A percentile compares a stretch with the other conserved stretches of the same genome.
phyloP scores from a whole-genome alignment of 2,113 vertebrate species.

The Crypturellus undulatus region DNA sequence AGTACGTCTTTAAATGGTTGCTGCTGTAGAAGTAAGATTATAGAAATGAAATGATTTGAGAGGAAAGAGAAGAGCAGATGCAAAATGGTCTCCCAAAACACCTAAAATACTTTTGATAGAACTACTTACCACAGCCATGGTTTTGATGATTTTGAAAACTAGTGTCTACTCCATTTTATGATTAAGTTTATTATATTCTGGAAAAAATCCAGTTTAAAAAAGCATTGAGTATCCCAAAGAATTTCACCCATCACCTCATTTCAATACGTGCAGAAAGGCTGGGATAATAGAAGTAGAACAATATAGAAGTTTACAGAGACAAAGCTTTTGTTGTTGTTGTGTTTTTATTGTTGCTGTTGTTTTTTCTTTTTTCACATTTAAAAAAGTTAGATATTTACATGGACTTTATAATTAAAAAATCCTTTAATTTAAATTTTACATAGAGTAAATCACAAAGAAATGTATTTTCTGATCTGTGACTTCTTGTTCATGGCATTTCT shows the following conservation, averaged over 20 bases:
- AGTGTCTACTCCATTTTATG: neutral
- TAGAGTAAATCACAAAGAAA: neutral
- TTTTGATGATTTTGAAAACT: neutral
- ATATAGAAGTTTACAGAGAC: neutral
- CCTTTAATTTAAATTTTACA: neutral
- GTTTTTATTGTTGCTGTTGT: neutral
- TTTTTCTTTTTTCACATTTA: neutral
- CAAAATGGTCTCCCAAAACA: neutral
- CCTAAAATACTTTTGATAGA: neutral
- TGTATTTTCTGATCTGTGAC: neutral
- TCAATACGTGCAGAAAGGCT: neutral
- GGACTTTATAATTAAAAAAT: neutral
- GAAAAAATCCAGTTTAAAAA: neutral
- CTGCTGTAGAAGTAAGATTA: slow-evolving; percentile 44
- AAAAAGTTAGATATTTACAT: neutral
- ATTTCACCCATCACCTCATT: neutral
- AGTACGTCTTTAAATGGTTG: slow-evolving; percentile 12
- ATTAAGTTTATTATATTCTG: neutral
- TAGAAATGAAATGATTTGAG: neutral
- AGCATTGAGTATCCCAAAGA: neutral
- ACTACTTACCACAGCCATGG: neutral
- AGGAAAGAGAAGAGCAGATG: neutral
- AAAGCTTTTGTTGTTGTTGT: neutral
- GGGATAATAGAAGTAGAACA: neutral
- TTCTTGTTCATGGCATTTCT: neutral